Percentiles rank a stretch among this genome's conserved stretches.
Evolutionary conservation across 92 coral and sea anemone genomes (phyloP).

Genomic region (Parazoanthus swiftii): DNA sequence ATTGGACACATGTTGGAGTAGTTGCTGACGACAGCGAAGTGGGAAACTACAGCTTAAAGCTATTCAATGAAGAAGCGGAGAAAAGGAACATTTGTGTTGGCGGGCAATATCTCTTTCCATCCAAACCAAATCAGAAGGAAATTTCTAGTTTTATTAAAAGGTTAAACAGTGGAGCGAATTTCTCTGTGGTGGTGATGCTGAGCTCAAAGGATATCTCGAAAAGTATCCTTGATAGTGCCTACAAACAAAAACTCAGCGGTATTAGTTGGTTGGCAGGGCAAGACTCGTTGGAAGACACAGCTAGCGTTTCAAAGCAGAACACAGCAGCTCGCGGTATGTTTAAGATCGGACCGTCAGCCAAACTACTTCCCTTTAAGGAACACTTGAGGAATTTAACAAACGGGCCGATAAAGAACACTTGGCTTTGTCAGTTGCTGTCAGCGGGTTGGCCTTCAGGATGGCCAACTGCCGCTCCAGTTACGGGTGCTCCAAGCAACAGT

Average conservation of each 20-base stretch:
- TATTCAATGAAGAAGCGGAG: constrained; percentile 54
- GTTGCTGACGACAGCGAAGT: constrained; percentile 56
- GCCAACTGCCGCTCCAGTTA: not conserved
- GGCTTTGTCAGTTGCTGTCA: constrained; percentile 60
- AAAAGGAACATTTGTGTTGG: constrained; percentile 63
- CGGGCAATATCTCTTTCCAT: constrained; percentile 49
- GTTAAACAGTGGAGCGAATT: constrained; percentile 62
- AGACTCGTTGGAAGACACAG: constrained; percentile 71
- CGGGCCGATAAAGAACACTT: constrained; percentile 48
- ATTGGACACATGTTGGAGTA: constrained; percentile 83
- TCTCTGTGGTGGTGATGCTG: constrained; percentile 70
- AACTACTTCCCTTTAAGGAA: constrained; percentile 54
- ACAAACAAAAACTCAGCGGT: constrained; percentile 64
- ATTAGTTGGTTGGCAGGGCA: constrained; percentile 77
- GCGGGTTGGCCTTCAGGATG: constrained; percentile 11
- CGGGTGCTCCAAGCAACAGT: not conserved
- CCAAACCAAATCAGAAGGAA: constrained; percentile 49
- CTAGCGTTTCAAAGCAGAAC: constrained; percentile 54
- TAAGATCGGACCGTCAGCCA: constrained; percentile 58
- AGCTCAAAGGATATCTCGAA: constrained; percentile 59
- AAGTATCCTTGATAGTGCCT: constrained; percentile 68
- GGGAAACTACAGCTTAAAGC: constrained; percentile 44
- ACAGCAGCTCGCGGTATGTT: constrained; percentile 86
- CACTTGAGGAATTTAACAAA: constrained; percentile 50
- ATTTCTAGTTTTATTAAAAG: constrained; percentile 52